Evolutionary conservation across 1,140 invertebrate genomes (phyloP).

Genomic region (Phymorhynchus buccinoides): DNA sequence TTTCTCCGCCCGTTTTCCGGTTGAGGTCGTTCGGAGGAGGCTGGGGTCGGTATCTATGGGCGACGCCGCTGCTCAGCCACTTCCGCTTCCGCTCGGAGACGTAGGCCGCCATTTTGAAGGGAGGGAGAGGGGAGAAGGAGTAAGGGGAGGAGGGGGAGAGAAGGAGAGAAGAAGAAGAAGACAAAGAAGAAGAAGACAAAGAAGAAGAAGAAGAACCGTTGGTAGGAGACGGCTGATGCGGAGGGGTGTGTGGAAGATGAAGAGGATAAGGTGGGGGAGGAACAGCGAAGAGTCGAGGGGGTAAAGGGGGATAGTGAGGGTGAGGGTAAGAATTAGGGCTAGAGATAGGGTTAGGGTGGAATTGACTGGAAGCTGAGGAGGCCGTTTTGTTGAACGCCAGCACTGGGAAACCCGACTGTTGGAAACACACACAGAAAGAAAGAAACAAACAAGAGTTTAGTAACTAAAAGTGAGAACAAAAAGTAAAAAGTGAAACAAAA

Average conservation of each 20-base stretch:
- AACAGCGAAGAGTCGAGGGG: not conserved
- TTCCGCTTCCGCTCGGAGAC: constrained; percentile 1
- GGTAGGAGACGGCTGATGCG: not conserved
- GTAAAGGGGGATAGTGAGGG: not conserved
- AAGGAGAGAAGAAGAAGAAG: not conserved
- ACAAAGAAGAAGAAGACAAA: not conserved
- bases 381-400: too few species aligned
- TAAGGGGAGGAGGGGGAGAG: not conserved
- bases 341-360: too few species aligned
- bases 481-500: too few species aligned
- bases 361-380: too few species aligned
- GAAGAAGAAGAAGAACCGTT: too few species aligned
- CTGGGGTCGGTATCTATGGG: not conserved
- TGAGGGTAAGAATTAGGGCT: not conserved
- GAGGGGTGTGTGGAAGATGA: too few species aligned
- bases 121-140: not conserved
- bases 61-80: not conserved
- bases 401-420: too few species aligned
- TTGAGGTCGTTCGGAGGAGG: not conserved
- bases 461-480: too few species aligned
- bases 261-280: too few species aligned
- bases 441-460: too few species aligned
- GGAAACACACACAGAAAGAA: too few species aligned
- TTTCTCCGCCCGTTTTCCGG: not conserved
- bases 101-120: constrained; percentile 7